These are phyloP conservation scores for Sphaerophoria taeniata DNA, from an alignment of 2,888 invertebrate genomes.

Conservation along the genomic window DNA sequence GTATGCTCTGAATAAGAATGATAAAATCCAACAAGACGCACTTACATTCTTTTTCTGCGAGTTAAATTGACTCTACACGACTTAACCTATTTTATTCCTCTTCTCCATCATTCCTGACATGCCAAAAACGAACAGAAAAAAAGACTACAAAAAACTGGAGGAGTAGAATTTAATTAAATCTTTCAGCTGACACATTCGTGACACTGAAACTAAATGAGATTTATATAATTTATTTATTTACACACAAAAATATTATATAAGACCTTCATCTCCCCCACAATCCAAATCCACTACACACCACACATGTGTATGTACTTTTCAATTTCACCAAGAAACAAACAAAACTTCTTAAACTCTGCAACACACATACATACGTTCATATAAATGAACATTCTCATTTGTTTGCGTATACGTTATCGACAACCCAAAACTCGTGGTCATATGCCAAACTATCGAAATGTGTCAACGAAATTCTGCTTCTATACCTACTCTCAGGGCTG, in stretches of 20 bases:
- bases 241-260: neutral
- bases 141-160: neutral
- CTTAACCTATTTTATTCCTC: slow-evolving; percentile 22
- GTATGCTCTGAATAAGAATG: slow-evolving; percentile 37
- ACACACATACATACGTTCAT: neutral
- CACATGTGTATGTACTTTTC: slow-evolving; percentile 18
- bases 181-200: slow-evolving; percentile 25
- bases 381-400: neutral
- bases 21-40: slow-evolving; percentile 45
- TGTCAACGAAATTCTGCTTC: neutral
- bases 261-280: neutral
- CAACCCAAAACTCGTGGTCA: slow-evolving; percentile 16
- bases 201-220: slow-evolving; percentile 24
- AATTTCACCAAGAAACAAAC: slow-evolving; percentile 12
- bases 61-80: neutral
- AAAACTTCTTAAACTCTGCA: neutral
- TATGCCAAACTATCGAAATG: slow-evolving; percentile 6
- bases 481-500: slow-evolving; percentile 3
- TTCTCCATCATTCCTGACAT: slow-evolving; percentile 7
- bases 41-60: slow-evolving; percentile 7
- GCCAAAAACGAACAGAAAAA: neutral
- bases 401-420: neutral
- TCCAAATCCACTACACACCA: slow-evolving; percentile 40
- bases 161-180: slow-evolving; percentile 44
- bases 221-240: slow-evolving; percentile 22